A percentile compares a stretch with the other conserved stretches of the same genome.
phyloP scores from a whole-genome alignment of 2,888 invertebrate genomes.

The Apamea epomidion region DNA sequence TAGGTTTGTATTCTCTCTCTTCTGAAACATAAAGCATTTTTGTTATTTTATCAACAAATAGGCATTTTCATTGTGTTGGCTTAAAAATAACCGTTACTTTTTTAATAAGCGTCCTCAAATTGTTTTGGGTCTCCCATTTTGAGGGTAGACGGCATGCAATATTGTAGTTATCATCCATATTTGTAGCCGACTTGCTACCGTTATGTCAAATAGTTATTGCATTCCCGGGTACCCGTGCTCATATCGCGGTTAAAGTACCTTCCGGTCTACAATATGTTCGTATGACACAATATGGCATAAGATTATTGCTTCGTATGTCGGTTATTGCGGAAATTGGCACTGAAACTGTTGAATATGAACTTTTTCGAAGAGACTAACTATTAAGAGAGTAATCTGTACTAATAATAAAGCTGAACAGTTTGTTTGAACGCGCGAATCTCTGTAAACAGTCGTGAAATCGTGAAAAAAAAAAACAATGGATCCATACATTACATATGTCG shows the following conservation, averaged over 20 bases:
- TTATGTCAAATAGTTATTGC: conserved; percentile 59
- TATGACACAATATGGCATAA: conserved; percentile 38
- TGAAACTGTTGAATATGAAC: not conserved
- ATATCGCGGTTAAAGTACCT: conserved; percentile 48
- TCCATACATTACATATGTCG: no score
- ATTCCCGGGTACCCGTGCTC: conserved; percentile 48
- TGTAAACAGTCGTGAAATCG: no score
- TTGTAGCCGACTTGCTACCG: conserved; percentile 42
- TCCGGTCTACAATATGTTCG: conserved; percentile 32
- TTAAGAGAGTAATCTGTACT: not conserved
- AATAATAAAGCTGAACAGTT: no score
- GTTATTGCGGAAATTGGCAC: conserved; percentile 16
- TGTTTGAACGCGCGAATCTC: no score
- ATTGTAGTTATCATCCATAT: conserved; percentile 54
- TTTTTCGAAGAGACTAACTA: not conserved
- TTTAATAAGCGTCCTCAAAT: conserved; percentile 53
- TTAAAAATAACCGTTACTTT: conserved; percentile 39
- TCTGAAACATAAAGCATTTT: not conserved
- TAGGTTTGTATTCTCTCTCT: not conserved
- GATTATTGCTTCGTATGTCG: conserved; percentile 38
- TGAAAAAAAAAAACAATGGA: no score
- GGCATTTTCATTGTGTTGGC: not conserved
- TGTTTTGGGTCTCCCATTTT: conserved; percentile 47
- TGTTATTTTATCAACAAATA: conserved; percentile 4
- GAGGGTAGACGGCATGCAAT: conserved; percentile 46